phyloP scores from a whole-genome alignment of 2,113 vertebrate genomes.

The Apodemus sylvaticus region DNA sequence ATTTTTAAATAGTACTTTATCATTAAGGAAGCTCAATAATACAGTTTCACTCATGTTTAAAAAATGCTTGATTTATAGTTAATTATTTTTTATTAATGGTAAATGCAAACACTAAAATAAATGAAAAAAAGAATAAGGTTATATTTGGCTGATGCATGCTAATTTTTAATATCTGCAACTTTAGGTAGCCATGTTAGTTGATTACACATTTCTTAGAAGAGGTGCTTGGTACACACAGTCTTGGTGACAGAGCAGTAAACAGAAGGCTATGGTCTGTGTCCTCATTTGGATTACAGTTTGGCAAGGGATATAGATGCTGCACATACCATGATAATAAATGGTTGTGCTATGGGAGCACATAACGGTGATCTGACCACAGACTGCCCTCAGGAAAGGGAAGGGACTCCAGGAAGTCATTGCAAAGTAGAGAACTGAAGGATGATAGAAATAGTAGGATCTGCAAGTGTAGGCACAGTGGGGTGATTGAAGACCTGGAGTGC shows the following conservation, averaged over 20 bases:
- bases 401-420: background rate
- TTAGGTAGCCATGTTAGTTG: constrained; percentile 1
- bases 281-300: background rate
- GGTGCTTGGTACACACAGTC: background rate
- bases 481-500: background rate
- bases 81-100: constrained; percentile 34
- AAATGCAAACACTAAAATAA: constrained; percentile 4
- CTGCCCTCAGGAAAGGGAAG: background rate
- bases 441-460: background rate
- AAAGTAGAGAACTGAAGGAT: background rate
- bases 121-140: background rate
- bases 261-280: background rate
- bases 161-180: constrained; percentile 14
- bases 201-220: background rate
- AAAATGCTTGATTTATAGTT: background rate
- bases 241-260: background rate
- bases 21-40: background rate
- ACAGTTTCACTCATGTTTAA: background rate
- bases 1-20: constrained; percentile 28
- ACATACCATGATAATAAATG: background rate
- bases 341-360: background rate
- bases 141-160: background rate
- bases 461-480: background rate
- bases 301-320: background rate
- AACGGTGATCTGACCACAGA: background rate